Percentiles rank a stretch among this genome's conserved stretches.
Conservation (phyloP, 2,797 vertebrate genomes). For the Microctenopoma steveboyesi region DNA sequence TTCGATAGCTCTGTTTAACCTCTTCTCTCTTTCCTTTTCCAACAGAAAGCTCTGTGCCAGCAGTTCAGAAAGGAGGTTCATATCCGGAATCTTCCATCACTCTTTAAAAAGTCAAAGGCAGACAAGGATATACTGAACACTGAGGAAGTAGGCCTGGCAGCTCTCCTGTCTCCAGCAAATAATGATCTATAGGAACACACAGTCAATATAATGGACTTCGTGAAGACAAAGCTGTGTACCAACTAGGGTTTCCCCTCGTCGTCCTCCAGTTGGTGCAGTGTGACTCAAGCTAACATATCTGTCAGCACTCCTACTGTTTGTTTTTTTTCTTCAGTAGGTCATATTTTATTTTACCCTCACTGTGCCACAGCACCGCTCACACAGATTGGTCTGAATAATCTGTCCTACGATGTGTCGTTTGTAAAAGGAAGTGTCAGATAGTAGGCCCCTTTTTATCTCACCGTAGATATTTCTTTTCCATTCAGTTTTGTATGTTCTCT, state of each 20-base stretch:
- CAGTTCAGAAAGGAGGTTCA: slow-evolving; percentile 99
- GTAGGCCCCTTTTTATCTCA: not conserved
- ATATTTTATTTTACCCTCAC: slow-evolving; percentile 21
- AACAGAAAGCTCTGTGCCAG: slow-evolving; percentile 95
- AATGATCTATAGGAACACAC: slow-evolving; percentile 49
- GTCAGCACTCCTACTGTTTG: slow-evolving; percentile 33
- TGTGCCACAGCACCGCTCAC: slow-evolving; percentile 1
- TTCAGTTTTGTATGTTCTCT: not conserved
- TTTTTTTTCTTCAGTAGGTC: slow-evolving; percentile 1
- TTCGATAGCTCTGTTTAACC: slow-evolving; percentile 47
- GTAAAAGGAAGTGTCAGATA: slow-evolving; percentile 2
- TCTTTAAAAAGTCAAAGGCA: slow-evolving; percentile 92
- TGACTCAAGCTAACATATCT: slow-evolving; percentile 30
- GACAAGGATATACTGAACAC: slow-evolving; percentile 82
- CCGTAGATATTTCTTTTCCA: not conserved
- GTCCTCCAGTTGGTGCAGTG: slow-evolving; percentile 19
- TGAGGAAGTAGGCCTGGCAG: slow-evolving; percentile 64
- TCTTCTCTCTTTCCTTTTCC: slow-evolving; percentile 49
- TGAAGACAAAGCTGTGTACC: slow-evolving; percentile 36
- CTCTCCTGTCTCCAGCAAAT: slow-evolving; percentile 64
- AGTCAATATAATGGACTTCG: slow-evolving; percentile 31
- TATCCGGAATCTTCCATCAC: slow-evolving; percentile 96
- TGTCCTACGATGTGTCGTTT: slow-evolving; percentile 1
- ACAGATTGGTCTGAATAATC: not conserved
- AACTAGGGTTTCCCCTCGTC: slow-evolving; percentile 18